Base-by-base conservation (phyloP, 1,140 invertebrate species). In the Drosophila bifasciata region DNA sequence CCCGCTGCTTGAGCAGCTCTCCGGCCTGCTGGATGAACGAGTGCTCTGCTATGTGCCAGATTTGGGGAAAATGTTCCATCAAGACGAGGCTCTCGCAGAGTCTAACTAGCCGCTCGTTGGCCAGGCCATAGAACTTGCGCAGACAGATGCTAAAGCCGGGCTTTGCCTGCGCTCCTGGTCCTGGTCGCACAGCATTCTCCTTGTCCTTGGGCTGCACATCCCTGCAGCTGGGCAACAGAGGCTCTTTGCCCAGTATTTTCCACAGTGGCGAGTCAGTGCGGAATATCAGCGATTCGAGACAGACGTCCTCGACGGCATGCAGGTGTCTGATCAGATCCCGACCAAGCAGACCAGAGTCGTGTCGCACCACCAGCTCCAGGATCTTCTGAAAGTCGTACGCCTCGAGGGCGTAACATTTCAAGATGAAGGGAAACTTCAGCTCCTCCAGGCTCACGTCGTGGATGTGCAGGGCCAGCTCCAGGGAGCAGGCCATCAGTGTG, bases 41-140 rank as follows among this genome's bases (percentile, higher is more conserved):
- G 90, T 98, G 94, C 90, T 99, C 98, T 76, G 99, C 97, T 73
- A 97, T 96, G 0, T 98, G 99, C 98, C 97, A 99, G 55, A 99
- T 92, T 97, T 97, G 50, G 94, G 93, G 71, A 95, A 94, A 53
- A 97, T 94, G 93, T 55, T 97, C 95, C 0, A 91, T 93, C 7
- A 98, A 93, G 3, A 94, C 91, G 2, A 99, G 92, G 23, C 96
- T 93, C 19, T 95, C 95, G 92, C 97, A 99, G 0, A 99, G 92
- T 68, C 98, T 96, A 72, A 95, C 93, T 92, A 99, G 94, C 19
- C 98, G 93, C 1, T 98, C 95, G 48, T 95, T 95, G 2, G 97
- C 96, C 59, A 99, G 92, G 89, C 96, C 95, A 92, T 99, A 99
- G 75, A 99, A 98, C 95, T 98, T 81, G 13, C 89, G 61, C 16